These are phyloP conservation scores for Tympanuchus pallidicinctus DNA, from an alignment of 2,113 vertebrate species.

Conservation along the genomic window DNA sequence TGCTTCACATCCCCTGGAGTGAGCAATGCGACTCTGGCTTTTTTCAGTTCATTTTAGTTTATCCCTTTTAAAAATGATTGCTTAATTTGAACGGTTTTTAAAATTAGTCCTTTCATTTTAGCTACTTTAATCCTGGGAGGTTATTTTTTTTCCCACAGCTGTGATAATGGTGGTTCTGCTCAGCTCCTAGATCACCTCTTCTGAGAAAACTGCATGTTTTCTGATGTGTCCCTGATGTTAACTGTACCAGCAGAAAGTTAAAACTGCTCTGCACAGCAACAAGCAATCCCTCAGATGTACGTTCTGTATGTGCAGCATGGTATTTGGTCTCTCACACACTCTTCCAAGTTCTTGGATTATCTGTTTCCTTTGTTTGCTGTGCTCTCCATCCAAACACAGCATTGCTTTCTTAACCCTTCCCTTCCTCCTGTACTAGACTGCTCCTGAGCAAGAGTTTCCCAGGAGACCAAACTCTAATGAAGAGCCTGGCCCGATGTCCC, in stretches of 20 bases:
- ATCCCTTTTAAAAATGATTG: background rate
- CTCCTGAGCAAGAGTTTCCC: background rate
- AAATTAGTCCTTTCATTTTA: background rate
- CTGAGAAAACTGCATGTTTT: background rate
- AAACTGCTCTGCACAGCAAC: background rate
- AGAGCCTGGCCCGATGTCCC: accelerated
- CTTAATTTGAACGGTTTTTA: background rate
- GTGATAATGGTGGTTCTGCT: background rate
- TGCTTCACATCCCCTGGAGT: background rate
- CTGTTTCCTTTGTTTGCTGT: background rate
- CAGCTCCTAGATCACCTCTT: background rate
- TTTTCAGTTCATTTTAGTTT: background rate
- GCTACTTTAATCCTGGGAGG: background rate
- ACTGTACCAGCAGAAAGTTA: background rate
- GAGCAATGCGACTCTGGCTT: background rate
- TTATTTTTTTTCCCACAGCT: background rate
- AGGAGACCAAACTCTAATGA: background rate
- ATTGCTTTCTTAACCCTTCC: background rate
- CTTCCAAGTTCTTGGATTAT: background rate
- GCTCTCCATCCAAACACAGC: background rate
- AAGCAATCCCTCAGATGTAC: background rate
- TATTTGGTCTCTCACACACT: background rate
- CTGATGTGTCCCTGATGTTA: background rate
- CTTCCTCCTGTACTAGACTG: background rate
- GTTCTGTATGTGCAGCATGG: background rate